Conservation (phyloP, 2,113 vertebrate genomes). For the Dipodomys merriami region DNA sequence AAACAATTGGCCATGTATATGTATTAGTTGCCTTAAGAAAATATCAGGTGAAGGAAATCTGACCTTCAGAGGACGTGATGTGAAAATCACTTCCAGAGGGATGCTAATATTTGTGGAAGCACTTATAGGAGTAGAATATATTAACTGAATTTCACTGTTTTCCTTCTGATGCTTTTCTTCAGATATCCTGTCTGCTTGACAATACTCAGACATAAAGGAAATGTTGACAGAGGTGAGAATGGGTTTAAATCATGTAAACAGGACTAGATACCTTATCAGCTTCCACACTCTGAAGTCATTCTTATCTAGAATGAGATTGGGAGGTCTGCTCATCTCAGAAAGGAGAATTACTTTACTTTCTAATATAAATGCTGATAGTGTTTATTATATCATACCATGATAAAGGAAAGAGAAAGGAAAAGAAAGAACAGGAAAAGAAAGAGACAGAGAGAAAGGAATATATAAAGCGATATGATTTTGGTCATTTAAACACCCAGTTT, state of each 20-base stretch:
- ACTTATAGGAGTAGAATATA: slow-evolving; percentile 32
- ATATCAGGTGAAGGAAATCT: not conserved
- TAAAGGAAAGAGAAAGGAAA: not conserved
- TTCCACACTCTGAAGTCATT: not conserved
- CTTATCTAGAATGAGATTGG: not conserved
- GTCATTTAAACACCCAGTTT: not conserved
- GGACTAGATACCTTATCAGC: not conserved
- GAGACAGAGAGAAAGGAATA: not conserved
- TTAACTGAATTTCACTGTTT: slow-evolving; percentile 6
- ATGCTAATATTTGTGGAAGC: not conserved
- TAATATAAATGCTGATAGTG: slow-evolving; percentile 6
- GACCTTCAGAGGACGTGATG: not conserved
- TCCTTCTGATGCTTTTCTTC: not conserved
- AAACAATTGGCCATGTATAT: not conserved
- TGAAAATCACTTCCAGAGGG: not conserved
- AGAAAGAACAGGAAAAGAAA: not conserved
- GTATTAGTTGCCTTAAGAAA: slow-evolving; percentile 10
- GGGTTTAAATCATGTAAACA: not conserved
- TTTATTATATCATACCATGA: not conserved
- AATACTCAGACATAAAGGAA: not conserved
- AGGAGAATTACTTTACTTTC: not conserved
- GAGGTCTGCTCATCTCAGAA: not conserved
- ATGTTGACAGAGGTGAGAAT: not conserved
- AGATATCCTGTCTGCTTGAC: not conserved
- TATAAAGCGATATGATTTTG: not conserved